Evolutionary conservation across 2,888 invertebrate genomes (phyloP), one percentile per base, ranked within the genome.

Genomic region (Dolomedes plantarius): DNA sequence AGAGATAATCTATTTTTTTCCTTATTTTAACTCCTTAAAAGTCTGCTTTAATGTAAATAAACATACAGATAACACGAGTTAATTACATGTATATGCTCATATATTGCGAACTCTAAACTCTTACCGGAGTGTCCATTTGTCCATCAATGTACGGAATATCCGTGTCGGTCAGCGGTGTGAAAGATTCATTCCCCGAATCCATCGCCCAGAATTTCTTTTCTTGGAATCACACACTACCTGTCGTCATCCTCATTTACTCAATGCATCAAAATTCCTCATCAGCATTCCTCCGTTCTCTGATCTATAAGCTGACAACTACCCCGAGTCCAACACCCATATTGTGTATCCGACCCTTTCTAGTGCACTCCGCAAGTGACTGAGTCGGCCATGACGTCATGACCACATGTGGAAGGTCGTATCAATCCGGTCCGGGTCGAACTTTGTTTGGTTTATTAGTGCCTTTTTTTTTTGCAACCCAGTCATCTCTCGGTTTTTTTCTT

Each of bases 361-460:
- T 16, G 16, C 5, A 23, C 56, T 3, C 19, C 5, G 56, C 46
- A 23, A 56, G 6, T 23, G 56, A 56, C 56, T 56, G 56, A 16
- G 3, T 56, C 5, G 27, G 27, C 27, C 71, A 83, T 36, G 65
- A 5, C 32, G 76, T 69, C 69, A 76, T 73, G 71, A 77, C 62
- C 62, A n/a, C n/a, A n/a, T n/a, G n/a, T n/a, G 36, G 82, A 83
- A 83, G 83, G 83, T 83, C 83, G 39, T 77, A 76, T 83, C 83
- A 83, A 83, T 83, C 83, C 83, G 83, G 83, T 83, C 83, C 73
- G 64, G 65, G 28, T 28, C 16, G 28, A n/a, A 28, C 13, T 13
- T 72, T 32, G 56, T 71, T 74, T 73, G n/a, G 50, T 69, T 81
- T 19, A 69, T 75, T 27, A 74, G 32, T 32, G 31, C 9, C 36